phyloP scores from a whole-genome alignment of 2,113 vertebrate genomes.

The Sinocyclocheilus anshuiensis region DNA sequence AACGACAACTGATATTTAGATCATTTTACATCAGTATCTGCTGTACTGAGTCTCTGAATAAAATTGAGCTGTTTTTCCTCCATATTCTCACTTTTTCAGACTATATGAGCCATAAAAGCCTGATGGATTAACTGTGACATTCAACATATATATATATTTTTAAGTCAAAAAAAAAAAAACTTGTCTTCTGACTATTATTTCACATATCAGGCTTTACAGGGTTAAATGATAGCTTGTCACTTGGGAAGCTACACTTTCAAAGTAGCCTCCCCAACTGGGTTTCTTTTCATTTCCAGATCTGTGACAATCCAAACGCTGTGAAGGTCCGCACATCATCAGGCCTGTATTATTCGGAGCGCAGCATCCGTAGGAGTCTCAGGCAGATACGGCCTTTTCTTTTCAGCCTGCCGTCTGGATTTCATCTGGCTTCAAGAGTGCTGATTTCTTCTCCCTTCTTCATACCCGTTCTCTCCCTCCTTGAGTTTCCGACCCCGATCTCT shows the following conservation, averaged over 20 bases:
- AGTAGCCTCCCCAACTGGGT: background rate
- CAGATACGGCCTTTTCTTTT: slow-evolving; percentile 60
- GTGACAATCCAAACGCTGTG: slow-evolving; percentile 62
- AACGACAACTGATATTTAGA: background rate
- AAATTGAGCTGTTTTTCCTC: too few relatives aligned
- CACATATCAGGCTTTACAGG: background rate
- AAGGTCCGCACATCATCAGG: slow-evolving; percentile 69
- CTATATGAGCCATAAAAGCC: too few relatives aligned
- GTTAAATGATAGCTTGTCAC: background rate
- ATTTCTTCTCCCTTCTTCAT: slow-evolving; percentile 2
- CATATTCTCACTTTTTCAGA: too few relatives aligned
- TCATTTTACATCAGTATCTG: background rate
- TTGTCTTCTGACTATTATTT: background rate
- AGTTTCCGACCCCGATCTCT: background rate
- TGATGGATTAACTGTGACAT: background rate
- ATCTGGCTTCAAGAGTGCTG: slow-evolving; percentile 55
- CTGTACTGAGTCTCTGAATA: too few relatives aligned
- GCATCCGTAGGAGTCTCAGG: slow-evolving; percentile 61
- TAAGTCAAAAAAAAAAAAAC: too few relatives aligned
- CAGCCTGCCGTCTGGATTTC: slow-evolving; percentile 64
- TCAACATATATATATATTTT: background rate
- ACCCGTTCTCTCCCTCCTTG: slow-evolving; percentile 28
- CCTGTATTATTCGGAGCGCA: slow-evolving; percentile 64
- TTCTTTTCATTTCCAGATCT: background rate
- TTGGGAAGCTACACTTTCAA: background rate